Conservation (phyloP, 2,797 vertebrate species). For the Okamejei kenojei region DNA sequence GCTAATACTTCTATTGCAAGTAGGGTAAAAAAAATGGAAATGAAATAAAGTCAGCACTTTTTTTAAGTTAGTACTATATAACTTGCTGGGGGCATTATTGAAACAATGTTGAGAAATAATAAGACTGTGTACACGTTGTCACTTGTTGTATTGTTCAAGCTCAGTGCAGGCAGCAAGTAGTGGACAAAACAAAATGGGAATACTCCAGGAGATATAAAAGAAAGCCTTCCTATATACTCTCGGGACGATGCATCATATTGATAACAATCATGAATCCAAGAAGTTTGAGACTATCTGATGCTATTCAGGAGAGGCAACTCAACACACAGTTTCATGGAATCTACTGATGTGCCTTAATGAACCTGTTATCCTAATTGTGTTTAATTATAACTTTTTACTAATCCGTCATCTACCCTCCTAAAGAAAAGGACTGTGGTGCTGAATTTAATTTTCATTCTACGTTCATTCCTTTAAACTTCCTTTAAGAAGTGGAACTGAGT, state of each 20-base stretch:
- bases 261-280: neutral
- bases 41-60: neutral
- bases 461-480: neutral
- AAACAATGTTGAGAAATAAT: conserved; percentile 20
- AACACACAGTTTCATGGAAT: neutral
- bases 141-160: neutral
- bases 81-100: neutral
- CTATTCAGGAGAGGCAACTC: neutral
- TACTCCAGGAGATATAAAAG: neutral
- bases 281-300: neutral
- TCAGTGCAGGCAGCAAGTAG: neutral
- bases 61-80: conserved; percentile 4
- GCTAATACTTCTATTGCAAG: conserved; percentile 6
- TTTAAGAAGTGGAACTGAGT: neutral
- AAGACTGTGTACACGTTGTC: no score
- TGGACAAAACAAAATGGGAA: neutral
- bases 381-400: neutral
- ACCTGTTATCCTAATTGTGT: neutral
- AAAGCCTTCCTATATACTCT: neutral
- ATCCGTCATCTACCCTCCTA: neutral
- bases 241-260: neutral
- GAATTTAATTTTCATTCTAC: neutral
- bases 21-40: neutral
- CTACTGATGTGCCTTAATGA: neutral
- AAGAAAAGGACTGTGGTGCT: neutral